Percentiles rank a stretch among this genome's conserved stretches.
phyloP scores from a whole-genome alignment of 2,888 invertebrate species.

The Clostera curtula region DNA sequence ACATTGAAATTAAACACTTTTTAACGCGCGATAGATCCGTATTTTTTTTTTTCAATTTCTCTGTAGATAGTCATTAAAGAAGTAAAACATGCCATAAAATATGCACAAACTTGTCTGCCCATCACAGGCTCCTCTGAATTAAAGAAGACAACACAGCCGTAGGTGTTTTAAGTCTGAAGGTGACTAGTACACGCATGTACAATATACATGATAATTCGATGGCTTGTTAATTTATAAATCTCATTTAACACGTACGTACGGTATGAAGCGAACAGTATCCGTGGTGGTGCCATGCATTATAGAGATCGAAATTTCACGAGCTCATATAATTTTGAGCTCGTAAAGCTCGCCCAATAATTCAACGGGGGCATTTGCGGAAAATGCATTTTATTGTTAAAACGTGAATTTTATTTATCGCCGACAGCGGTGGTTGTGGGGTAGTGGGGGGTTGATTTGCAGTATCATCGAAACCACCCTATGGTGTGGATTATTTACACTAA shows the following conservation, averaged over 20 bases:
- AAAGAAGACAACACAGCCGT: no score
- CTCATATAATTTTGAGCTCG: conserved; percentile 74
- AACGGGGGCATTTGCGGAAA: conserved; percentile 73
- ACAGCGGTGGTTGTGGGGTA: conserved; percentile 50
- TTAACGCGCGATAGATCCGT: no score
- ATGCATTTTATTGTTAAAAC: conserved; percentile 76
- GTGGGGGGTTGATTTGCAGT: conserved; percentile 67
- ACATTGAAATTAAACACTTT: no score
- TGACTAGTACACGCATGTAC: no score
- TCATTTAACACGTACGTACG: conserved; percentile 24
- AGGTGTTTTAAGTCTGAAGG: no score
- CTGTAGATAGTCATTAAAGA: no score
- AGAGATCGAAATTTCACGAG: conserved; percentile 73
- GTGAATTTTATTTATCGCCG: conserved; percentile 75
- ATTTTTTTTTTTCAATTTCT: no score
- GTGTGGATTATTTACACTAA: conserved; percentile 72
- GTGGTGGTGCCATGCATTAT: conserved; percentile 55
- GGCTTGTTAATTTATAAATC: conserved; percentile 27
- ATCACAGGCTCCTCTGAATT: no score
- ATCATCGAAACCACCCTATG: conserved; percentile 69
- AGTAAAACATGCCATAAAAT: no score
- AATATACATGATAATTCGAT: conserved; percentile 14
- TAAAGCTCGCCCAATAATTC: conserved; percentile 71
- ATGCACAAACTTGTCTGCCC: no score
- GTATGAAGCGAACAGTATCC: conserved; percentile 59